Conservation (phyloP, 92 coral and sea anemone genomes). For the Actinostola sp. region DNA sequence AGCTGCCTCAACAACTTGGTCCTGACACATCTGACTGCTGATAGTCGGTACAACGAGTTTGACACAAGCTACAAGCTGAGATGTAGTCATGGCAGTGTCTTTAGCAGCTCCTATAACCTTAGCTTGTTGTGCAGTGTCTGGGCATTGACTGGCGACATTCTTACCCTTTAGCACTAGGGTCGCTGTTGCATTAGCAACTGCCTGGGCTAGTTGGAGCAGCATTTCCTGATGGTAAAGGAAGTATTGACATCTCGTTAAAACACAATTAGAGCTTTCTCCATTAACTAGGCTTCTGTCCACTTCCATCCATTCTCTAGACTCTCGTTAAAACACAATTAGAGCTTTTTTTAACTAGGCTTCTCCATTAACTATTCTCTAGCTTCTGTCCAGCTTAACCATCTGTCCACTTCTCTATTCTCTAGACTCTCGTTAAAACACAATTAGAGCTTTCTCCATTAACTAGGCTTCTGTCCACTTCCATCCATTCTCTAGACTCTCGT, state of each 20-base stretch:
- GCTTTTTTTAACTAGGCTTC: no score
- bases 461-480: no score
- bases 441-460: no score
- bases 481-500: no score
- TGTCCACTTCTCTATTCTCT: no score
- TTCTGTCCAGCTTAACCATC: no score
- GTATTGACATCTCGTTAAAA: background rate
- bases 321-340: no score
- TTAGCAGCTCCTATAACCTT: slow-evolving; percentile 97
- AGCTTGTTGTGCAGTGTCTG: slow-evolving; percentile 82
- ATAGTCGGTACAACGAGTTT: slow-evolving; percentile 96
- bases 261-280: no score
- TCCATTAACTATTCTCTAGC: no score
- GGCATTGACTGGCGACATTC: slow-evolving; percentile 94
- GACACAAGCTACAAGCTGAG: slow-evolving; percentile 98
- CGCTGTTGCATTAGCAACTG: slow-evolving; percentile 99
- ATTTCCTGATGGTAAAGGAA: slow-evolving; percentile 68
- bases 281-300: no score
- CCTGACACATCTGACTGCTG: slow-evolving; percentile 97
- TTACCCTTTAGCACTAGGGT: slow-evolving; percentile 93
- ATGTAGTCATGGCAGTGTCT: slow-evolving; percentile 98
- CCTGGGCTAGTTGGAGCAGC: slow-evolving; percentile 94
- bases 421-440: no score
- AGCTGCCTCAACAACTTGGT: slow-evolving; percentile 96
- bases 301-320: no score